Percentiles rank a stretch among this genome's conserved stretches.
Conservation (phyloP, 2,797 vertebrate genomes). For the Denticeps clupeoides region DNA sequence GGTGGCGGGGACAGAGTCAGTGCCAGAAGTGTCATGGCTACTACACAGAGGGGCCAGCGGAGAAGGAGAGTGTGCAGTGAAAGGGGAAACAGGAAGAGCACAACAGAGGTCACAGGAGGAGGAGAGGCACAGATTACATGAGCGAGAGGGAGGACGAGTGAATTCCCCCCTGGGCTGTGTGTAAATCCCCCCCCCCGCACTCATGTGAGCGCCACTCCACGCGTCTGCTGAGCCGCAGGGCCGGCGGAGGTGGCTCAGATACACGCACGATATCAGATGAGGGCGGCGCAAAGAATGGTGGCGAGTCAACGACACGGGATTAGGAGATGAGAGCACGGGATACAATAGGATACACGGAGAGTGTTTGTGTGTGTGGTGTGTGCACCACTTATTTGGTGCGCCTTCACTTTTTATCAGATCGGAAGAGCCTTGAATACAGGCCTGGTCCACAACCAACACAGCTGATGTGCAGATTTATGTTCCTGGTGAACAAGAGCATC, state of each 20-base stretch:
- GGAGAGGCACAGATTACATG: not conserved
- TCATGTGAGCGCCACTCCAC: not conserved
- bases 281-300: not conserved
- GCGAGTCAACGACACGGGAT: too few relatives aligned
- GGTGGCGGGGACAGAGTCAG: conserved; percentile 35
- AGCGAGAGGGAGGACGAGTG: not conserved
- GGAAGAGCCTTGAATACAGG: too few relatives aligned
- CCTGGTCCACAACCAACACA: too few relatives aligned
- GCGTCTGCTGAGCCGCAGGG: not conserved
- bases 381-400: too few relatives aligned
- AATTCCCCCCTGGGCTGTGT: not conserved
- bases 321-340: too few relatives aligned
- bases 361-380: not conserved
- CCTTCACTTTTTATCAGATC: too few relatives aligned
- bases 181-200: not conserved
- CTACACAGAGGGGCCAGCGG: conserved; percentile 10
- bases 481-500: too few relatives aligned
- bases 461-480: too few relatives aligned
- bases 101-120: conserved; percentile 6
- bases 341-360: too few relatives aligned
- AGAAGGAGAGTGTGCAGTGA: conserved; percentile 23
- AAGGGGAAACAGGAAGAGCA: conserved; percentile 23
- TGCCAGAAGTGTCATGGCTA: conserved; percentile 27
- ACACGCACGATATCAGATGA: not conserved
- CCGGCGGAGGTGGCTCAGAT: not conserved